phyloP scores from a whole-genome alignment of 2,113 vertebrate genomes.

The Saguinus imperator region DNA sequence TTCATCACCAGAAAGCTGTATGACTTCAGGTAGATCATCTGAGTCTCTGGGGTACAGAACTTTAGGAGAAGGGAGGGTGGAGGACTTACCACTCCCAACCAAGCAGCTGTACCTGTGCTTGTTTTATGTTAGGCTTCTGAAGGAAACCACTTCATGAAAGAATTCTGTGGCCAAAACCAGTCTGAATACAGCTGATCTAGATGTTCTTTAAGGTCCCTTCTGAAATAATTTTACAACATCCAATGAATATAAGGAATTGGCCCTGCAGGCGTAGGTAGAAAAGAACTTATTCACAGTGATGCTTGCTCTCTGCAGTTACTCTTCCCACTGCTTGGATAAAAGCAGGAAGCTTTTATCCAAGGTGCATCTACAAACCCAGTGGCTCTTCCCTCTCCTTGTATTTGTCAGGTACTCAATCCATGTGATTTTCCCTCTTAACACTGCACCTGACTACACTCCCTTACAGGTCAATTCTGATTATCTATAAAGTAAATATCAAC shows the following conservation, averaged over 20 bases:
- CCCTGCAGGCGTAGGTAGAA: background rate
- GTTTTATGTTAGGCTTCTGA: background rate
- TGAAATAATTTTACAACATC: background rate
- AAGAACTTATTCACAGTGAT: background rate
- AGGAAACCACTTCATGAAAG: background rate
- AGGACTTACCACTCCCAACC: background rate
- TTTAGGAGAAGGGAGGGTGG: background rate
- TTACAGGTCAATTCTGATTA: background rate
- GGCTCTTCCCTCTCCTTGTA: background rate
- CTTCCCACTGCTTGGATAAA: background rate
- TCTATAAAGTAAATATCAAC: conserved; percentile 17
- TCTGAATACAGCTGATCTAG: background rate
- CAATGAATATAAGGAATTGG: background rate
- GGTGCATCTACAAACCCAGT: background rate
- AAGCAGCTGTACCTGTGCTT: background rate
- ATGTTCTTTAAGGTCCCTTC: background rate
- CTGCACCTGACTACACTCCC: background rate
- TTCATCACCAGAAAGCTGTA: background rate
- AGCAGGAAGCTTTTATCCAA: background rate
- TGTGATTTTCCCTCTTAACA: background rate
- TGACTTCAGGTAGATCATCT: background rate
- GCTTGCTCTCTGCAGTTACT: background rate
- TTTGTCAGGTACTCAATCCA: background rate
- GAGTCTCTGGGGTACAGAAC: background rate
- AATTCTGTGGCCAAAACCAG: background rate